These are phyloP conservation scores for Monodelphis domestica DNA, from an alignment of 2,797 vertebrate species.

Conservation along the genomic window DNA sequence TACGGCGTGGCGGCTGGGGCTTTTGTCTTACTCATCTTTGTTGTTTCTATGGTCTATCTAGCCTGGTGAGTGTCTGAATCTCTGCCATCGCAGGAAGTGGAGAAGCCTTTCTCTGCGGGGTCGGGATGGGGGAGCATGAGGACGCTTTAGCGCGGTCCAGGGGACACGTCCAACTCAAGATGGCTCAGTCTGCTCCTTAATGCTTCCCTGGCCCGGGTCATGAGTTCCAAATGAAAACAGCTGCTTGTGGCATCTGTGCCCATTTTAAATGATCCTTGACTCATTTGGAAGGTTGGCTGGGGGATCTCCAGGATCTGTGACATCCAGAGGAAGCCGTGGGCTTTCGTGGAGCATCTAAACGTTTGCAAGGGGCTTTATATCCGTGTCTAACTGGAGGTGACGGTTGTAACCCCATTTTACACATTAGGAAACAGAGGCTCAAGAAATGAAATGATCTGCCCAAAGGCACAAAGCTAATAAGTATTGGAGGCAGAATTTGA, in stretches of 20 bases:
- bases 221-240: slow-evolving; percentile 34
- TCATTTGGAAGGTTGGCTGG: not conserved
- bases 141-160: not conserved
- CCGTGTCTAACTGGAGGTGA: no score
- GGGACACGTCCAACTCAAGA: not conserved
- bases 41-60: slow-evolving; percentile 99
- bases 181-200: not conserved
- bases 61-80: slow-evolving; percentile 94
- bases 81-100: slow-evolving; percentile 65
- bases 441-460: not conserved
- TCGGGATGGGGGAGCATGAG: not conserved
- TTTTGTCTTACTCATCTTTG: slow-evolving; percentile 97
- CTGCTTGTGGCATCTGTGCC: not conserved
- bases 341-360: not conserved
- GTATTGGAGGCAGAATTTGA: not conserved
- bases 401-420: no score
- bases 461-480: not conserved
- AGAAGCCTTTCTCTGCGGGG: slow-evolving; percentile 21
- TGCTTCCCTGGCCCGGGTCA: not conserved
- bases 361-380: not conserved
- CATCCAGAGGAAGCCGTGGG: not conserved
- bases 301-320: not conserved
- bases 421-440: not conserved
- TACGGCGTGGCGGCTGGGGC: slow-evolving; percentile 97
- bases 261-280: not conserved